phyloP scores from a whole-genome alignment of 2,888 invertebrate genomes.

The Acleris cristana region DNA sequence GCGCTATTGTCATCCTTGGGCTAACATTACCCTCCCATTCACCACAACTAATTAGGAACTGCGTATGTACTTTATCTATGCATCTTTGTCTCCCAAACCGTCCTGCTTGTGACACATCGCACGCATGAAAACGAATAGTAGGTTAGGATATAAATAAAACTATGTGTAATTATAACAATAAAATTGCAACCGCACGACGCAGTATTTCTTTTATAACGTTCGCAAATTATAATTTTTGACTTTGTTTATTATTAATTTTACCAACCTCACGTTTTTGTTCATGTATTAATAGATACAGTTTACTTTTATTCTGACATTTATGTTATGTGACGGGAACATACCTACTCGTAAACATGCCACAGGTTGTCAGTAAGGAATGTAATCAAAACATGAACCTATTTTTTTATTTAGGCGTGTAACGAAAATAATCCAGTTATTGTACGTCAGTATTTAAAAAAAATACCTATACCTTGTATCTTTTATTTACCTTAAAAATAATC shows the following conservation, averaged over 20 bases:
- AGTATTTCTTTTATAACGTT: slow-evolving; percentile 7
- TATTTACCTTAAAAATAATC: slow-evolving; percentile 18
- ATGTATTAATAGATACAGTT: not conserved
- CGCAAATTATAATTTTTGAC: slow-evolving; percentile 5
- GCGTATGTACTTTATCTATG: slow-evolving; percentile 23
- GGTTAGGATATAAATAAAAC: slow-evolving; percentile 55
- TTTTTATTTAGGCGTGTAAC: not conserved
- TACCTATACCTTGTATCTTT: not conserved
- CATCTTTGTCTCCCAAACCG: slow-evolving; percentile 26
- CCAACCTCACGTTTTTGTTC: not conserved
- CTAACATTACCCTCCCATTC: slow-evolving; percentile 24
- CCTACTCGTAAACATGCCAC: slow-evolving; percentile 26
- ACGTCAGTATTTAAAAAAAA: not conserved
- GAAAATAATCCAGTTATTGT: not conserved
- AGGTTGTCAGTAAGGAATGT: slow-evolving; percentile 29
- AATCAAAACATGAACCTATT: slow-evolving; percentile 14
- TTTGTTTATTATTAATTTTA: not conserved
- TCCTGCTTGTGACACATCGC: slow-evolving; percentile 44
- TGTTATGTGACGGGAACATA: slow-evolving; percentile 2
- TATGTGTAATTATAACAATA: slow-evolving; percentile 49
- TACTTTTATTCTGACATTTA: not conserved
- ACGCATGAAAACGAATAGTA: slow-evolving; percentile 50
- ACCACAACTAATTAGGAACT: slow-evolving; percentile 26
- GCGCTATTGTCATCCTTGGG: slow-evolving; percentile 26
- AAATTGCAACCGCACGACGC: slow-evolving; percentile 42